Conservation (phyloP, 2,888 invertebrate genomes). For the Amphipyra tragopoginis region DNA sequence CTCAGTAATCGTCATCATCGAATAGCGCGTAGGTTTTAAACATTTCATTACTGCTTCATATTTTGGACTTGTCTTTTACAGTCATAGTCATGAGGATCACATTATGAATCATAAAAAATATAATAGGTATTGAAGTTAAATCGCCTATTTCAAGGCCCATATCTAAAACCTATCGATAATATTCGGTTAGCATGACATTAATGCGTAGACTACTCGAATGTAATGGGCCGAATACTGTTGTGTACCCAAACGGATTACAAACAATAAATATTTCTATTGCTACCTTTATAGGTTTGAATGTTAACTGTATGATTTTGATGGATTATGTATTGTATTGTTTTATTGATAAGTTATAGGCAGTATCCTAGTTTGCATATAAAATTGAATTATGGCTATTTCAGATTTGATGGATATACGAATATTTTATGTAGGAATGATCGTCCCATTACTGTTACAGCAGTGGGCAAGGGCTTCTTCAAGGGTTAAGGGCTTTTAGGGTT, state of each 20-base stretch:
- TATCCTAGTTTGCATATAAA: neutral
- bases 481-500: too few relatives aligned
- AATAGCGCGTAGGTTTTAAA: too few relatives aligned
- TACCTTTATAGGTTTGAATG: slow-evolving; percentile 16
- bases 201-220: slow-evolving; percentile 26
- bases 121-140: neutral
- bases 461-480: too few relatives aligned
- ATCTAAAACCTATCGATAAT: slow-evolving; percentile 33
- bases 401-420: too few relatives aligned
- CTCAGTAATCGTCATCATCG: too few relatives aligned
- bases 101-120: too few relatives aligned
- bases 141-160: slow-evolving; percentile 21
- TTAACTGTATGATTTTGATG: slow-evolving; percentile 16
- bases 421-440: too few relatives aligned
- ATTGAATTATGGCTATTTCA: too few relatives aligned
- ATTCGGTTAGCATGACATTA: slow-evolving; percentile 38
- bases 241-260: slow-evolving; percentile 10
- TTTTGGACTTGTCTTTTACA: too few relatives aligned
- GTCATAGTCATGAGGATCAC: too few relatives aligned
- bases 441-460: too few relatives aligned
- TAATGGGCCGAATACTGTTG: slow-evolving; percentile 36
- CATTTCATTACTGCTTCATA: too few relatives aligned
- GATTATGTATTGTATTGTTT: neutral
- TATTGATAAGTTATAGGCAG: neutral
- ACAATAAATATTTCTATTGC: slow-evolving; percentile 37